Evolutionary conservation across 92 coral and sea anemone genomes (phyloP).

Genomic region (Phymanthus crucifer): DNA sequence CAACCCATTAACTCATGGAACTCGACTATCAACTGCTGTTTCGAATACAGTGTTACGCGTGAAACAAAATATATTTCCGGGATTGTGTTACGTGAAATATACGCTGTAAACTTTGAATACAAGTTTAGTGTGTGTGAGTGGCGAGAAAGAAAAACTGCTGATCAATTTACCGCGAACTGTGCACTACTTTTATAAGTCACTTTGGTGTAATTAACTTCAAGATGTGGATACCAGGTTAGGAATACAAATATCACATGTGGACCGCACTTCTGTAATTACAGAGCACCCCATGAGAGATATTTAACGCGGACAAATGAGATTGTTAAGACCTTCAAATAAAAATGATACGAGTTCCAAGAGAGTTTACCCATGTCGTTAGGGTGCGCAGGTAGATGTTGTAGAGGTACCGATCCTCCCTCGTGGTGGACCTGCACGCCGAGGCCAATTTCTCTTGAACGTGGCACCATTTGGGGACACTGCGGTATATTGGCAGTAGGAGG

Average conservation of each 20-base stretch:
- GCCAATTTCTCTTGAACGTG: slow-evolving; percentile 16
- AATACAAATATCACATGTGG: background rate
- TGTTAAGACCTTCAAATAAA: slow-evolving; percentile 8
- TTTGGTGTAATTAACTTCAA: slow-evolving; percentile 6
- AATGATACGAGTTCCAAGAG: slow-evolving; percentile 4
- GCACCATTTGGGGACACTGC: slow-evolving; percentile 47
- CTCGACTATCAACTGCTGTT: slow-evolving; percentile 43
- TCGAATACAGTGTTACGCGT: slow-evolving; percentile 2
- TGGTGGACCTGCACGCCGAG: slow-evolving; percentile 34
- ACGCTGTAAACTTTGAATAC: background rate
- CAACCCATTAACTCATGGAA: slow-evolving; percentile 1
- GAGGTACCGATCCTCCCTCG: slow-evolving; percentile 44
- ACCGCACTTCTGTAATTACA: background rate
- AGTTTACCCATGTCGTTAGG: slow-evolving; percentile 32
- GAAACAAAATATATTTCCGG: slow-evolving; percentile 48
- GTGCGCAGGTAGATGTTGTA: slow-evolving; percentile 43
- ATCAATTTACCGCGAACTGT: background rate
- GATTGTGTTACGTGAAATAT: slow-evolving; percentile 32
- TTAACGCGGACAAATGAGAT: slow-evolving; percentile 19
- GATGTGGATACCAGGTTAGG: slow-evolving; percentile 7
- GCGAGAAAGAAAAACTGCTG: background rate
- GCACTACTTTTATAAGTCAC: background rate
- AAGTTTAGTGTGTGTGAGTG: background rate
- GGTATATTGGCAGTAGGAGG: slow-evolving; percentile 56
- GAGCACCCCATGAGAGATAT: slow-evolving; percentile 18